These are phyloP conservation scores for Artibeus lituratus DNA, from an alignment of 2,797 vertebrate genomes.

Conservation along the genomic window DNA sequence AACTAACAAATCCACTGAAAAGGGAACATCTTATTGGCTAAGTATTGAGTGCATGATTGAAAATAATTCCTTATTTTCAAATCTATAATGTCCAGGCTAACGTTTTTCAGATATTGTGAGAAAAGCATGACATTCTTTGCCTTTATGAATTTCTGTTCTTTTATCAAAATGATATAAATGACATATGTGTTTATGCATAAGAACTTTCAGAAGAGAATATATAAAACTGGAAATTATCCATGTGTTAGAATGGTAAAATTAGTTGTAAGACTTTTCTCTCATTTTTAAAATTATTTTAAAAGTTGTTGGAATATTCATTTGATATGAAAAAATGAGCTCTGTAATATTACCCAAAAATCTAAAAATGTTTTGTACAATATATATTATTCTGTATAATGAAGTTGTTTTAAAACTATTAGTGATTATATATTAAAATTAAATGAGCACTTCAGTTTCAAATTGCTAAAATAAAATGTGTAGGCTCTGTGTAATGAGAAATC, in stretches of 20 bases:
- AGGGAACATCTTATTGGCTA: background rate
- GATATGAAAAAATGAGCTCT: background rate
- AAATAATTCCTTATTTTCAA: background rate
- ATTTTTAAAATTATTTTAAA: background rate
- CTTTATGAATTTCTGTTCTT: background rate
- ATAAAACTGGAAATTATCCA: background rate
- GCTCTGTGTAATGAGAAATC: background rate
- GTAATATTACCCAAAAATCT: background rate
- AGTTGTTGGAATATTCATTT: background rate
- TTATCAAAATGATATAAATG: background rate
- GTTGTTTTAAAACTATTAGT: background rate
- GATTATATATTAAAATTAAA: constrained; percentile 5
- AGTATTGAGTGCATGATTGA: background rate
- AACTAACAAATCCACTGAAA: background rate
- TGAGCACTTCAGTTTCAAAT: background rate
- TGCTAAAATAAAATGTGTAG: background rate
- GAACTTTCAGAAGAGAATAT: background rate
- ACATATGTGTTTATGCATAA: background rate
- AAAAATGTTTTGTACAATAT: background rate
- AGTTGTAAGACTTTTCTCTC: background rate
- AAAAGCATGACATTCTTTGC: background rate
- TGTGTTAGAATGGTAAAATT: background rate
- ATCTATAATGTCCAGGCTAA: background rate
- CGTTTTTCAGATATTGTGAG: background rate
- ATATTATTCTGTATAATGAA: background rate